Base-by-base conservation (phyloP, 2,113 vertebrate genomes). In the Sylvilagus bachmani region DNA sequence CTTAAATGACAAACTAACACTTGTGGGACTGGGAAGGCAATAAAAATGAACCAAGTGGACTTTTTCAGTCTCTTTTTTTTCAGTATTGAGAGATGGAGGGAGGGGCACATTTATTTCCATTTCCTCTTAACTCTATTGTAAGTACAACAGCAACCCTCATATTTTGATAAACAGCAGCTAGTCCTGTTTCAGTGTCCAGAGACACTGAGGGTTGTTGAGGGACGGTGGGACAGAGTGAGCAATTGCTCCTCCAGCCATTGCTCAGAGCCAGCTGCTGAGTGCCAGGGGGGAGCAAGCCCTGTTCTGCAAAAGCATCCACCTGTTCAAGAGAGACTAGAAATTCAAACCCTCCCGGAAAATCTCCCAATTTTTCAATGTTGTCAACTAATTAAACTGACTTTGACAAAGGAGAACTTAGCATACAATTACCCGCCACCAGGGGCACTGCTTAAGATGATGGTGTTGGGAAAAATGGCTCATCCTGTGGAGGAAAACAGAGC, bases 301-400 rank as follows among this genome's bases (percentile, higher is more conserved):
- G 33, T 0, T 1, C 21, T 49, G 11, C 13, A 2, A 38, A 27
- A 24, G 24, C 7, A n/a, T 55, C 74, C 38, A 29, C 12, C 12
- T 44, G 69, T 82, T n/a, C 25, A 51, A 85, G 16, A 22, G 25
- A 70, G 24, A 36, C 38, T 31, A 3, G 31, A 86, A 92, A 62
- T 92, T 17, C 51, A 82, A 79, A 66, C 14, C 69, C 24, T 71
- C 24, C 75, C 0, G 8, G 62, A 9, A 81, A 55, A 36, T 16
- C 31, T 70, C 67, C 36, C 66, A 78, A 16, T 13, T 22, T 69
- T 66, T 77, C 75, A 89, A 62, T 81, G 6, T 25, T 74, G 17
- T 81, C 74, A n/a, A 16, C 31, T 78, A 83, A 93, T 83, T 90
- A 51, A 88, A 88, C 51, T 74, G 38, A 86, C 81, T 87, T 80